A percentile compares a stretch with the other conserved stretches of the same genome.
These are phyloP conservation scores for Drosophila murphyi DNA, from an alignment of 1,140 invertebrate species.

Conservation along the genomic window DNA sequence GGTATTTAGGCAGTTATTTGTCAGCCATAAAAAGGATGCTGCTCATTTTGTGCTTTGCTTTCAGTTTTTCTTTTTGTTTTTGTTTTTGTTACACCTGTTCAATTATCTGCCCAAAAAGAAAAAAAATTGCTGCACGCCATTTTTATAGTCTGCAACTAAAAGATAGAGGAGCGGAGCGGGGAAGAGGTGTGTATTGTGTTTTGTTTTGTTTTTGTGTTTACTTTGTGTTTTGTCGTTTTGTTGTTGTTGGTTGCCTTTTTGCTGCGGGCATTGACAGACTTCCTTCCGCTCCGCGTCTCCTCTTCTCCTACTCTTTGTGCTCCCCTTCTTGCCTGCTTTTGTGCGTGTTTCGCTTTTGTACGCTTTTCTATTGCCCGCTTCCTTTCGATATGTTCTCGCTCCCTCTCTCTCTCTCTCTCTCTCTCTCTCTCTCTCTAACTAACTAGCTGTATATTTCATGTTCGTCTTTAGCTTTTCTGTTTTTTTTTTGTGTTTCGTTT, in stretches of 20 bases:
- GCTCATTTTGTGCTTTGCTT: conserved; percentile 27
- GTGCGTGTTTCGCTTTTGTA: conserved; percentile 71
- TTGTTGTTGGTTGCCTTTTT: conserved; percentile 65
- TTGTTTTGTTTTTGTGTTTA: conserved; percentile 73
- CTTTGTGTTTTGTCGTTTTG: conserved; percentile 78
- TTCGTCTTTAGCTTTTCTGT: conserved; percentile 31
- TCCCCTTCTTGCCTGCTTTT: conserved; percentile 14
- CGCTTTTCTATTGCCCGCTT: conserved; percentile 72
- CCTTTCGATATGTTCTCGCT: conserved; percentile 69
- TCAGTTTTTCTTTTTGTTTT: conserved; percentile 5
- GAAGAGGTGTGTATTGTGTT: conserved; percentile 14
- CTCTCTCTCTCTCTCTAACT: conserved; percentile 58
- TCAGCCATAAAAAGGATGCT: conserved; percentile 31
- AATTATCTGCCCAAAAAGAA: conserved; percentile 26
- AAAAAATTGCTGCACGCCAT: conserved; percentile 38
- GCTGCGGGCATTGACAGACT: conserved; percentile 80
- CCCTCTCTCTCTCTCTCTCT: conserved; percentile 16
- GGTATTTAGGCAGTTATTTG: conserved; percentile 20
- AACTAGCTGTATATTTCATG: conserved; percentile 40
- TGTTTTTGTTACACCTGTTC: conserved; percentile 45
- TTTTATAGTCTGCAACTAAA: conserved; percentile 17
- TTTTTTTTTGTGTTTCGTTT: conserved; percentile 54
- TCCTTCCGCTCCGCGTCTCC: conserved; percentile 61
- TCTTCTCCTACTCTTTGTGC: conserved; percentile 14
- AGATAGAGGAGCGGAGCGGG: background rate